These are phyloP conservation scores for Xylophagus ater DNA, from an alignment of 2,888 invertebrate species.

Conservation along the genomic window DNA sequence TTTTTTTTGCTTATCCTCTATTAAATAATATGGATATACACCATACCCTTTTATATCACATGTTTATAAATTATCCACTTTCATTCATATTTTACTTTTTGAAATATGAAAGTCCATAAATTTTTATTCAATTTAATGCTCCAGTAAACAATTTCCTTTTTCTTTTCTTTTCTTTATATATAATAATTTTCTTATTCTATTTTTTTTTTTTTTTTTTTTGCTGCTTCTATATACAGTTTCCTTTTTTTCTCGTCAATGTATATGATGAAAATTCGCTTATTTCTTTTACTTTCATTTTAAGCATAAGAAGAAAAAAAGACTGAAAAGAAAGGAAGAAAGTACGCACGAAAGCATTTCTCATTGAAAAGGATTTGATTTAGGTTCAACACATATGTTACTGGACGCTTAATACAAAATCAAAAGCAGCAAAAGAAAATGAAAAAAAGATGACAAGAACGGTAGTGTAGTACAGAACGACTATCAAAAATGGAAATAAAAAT, in stretches of 20 bases:
- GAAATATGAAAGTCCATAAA: conserved; percentile 36
- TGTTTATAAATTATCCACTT: conserved; percentile 18
- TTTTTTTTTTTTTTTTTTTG: conserved; percentile 9
- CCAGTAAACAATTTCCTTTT: conserved; percentile 36
- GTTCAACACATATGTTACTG: conserved; percentile 5
- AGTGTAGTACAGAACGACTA: too few relatives aligned
- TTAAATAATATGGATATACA: too few relatives aligned
- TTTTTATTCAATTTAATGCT: conserved; percentile 40
- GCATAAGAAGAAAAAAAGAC: neutral
- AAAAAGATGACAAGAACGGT: too few relatives aligned
- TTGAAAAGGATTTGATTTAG: conserved; percentile 11
- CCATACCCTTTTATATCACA: too few relatives aligned
- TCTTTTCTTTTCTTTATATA: conserved; percentile 4
- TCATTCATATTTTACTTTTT: conserved; percentile 20
- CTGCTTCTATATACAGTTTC: conserved; percentile 8
- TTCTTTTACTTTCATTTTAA: too few relatives aligned
- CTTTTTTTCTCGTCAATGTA: conserved; percentile 10
- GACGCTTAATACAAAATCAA: too few relatives aligned
- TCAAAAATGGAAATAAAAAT: too few relatives aligned
- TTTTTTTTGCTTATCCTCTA: too few relatives aligned
- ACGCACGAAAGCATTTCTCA: conserved; percentile 12
- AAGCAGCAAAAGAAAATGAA: too few relatives aligned
- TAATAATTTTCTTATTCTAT: neutral
- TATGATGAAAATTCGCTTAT: too few relatives aligned
- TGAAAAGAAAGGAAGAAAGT: conserved; percentile 7